These are phyloP conservation scores for Taxidea taxus DNA, from an alignment of 2,113 vertebrate species.

Conservation along the genomic window DNA sequence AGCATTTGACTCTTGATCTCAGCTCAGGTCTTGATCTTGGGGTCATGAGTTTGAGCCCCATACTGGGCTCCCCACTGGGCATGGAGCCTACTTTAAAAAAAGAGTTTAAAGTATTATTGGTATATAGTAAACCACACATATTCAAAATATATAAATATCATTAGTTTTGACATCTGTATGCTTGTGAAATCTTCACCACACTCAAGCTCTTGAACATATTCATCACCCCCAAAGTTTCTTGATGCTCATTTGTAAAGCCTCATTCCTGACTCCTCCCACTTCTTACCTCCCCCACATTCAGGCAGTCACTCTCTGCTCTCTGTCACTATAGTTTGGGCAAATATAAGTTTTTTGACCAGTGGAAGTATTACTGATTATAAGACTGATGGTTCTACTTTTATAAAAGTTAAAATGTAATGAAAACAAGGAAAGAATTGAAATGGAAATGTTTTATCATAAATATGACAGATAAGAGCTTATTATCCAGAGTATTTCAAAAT, in stretches of 20 bases:
- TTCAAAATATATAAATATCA: not conserved
- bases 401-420: not conserved
- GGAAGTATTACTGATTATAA: not conserved
- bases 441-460: not conserved
- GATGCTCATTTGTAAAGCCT: not conserved
- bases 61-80: not conserved
- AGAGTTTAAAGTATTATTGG: not conserved
- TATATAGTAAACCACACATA: not conserved
- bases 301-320: not conserved
- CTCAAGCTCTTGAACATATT: not conserved
- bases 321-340: not conserved
- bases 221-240: not conserved
- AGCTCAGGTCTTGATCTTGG: not conserved
- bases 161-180: not conserved
- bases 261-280: not conserved
- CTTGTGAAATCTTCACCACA: not conserved
- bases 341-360: not conserved
- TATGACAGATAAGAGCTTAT: not conserved
- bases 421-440: not conserved
- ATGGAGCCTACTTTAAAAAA: not conserved
- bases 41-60: not conserved
- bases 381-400: not conserved
- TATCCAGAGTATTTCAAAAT: not conserved
- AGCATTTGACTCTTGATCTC: not conserved
- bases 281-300: not conserved